Evolutionary conservation across 2,888 invertebrate species (phyloP), one percentile per base, ranked within the genome.

Genomic region (Pammene fasciana): DNA sequence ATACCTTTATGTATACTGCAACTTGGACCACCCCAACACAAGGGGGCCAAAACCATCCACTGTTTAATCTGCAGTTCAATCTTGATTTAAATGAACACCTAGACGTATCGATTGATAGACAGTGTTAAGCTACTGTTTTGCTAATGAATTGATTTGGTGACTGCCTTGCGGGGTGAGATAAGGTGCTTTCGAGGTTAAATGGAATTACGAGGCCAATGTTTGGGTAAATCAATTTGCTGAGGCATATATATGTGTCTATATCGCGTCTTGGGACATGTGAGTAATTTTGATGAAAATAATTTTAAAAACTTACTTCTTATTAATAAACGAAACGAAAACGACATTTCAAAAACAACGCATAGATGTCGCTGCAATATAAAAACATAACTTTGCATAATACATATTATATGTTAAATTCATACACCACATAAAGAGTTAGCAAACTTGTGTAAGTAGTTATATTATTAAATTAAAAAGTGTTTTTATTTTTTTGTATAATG

Each of bases 31-130:
- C 67, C 56, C 67, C 56, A 68, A 55, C 68, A 36, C 71, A 73
- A 77, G 80, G 82, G 84, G 80, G 81, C 78, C 64, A 79, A 81
- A 81, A 82, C 83, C 85, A 86, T 85, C 82, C 81, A 81, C 83
- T 86, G 85, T 85, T 85, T 89, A 89, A 91, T 90, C 90, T 87
- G 72, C 81, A 86, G 87, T 86, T 84, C 86, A 85, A 90, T 89
- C 89, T 90, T 87, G 86, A 88, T 83, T 87, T 88, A 89, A 90
- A 90, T 89, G 90, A 89, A 90, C 89, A 89, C 89, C 88, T 88
- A 88, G 85, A 81, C 81, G 83, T 85, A 86, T 87, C 83, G 86
- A 89, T 89, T 86, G 84, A 82, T 75, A 81, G 84, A 84, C 86
- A 85, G 81, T 83, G 82, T 84, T 83, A 86, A 89, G 82, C 86